A percentile compares a stretch with the other conserved stretches of the same genome.
These are phyloP conservation scores for Isichthys henryi DNA, from an alignment of 2,113 vertebrate genomes.

Conservation along the genomic window DNA sequence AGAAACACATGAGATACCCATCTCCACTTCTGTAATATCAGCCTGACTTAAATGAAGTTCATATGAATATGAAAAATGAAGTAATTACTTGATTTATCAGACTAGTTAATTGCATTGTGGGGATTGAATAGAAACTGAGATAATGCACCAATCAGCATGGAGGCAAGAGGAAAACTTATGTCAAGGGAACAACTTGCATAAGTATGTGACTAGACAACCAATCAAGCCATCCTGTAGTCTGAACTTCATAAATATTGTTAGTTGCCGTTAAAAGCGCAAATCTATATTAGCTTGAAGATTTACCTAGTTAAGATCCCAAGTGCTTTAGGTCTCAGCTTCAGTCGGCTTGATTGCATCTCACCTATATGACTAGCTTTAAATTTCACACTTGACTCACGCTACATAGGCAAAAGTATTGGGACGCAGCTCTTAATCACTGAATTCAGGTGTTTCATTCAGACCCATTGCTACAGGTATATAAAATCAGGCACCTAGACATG, in stretches of 20 bases:
- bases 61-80: conserved; percentile 80
- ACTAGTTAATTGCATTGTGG: conserved; percentile 69
- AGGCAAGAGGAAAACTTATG: conserved; percentile 61
- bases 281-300: not conserved
- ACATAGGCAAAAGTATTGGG: too few species aligned
- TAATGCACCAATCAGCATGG: conserved; percentile 65
- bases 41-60: conserved; percentile 70
- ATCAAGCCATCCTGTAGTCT: conserved; percentile 40
- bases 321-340: not conserved
- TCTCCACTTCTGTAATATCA: conserved; percentile 54
- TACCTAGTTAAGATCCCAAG: not conserved
- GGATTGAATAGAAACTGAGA: conserved; percentile 69
- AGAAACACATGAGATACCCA: conserved; percentile 36
- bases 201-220: conserved; percentile 49
- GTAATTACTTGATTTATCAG: conserved; percentile 80
- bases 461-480: too few species aligned
- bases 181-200: conserved; percentile 39
- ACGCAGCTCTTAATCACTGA: too few species aligned
- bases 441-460: too few species aligned
- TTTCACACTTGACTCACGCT: not conserved
- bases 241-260: conserved; percentile 6
- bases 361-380: not conserved
- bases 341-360: not conserved
- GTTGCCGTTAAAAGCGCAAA: not conserved
- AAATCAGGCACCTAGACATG: too few species aligned